Percentiles rank a stretch among this genome's conserved stretches.
Evolutionary conservation across 1,140 invertebrate genomes (phyloP).

Genomic region (Cyclargus thomasi): DNA sequence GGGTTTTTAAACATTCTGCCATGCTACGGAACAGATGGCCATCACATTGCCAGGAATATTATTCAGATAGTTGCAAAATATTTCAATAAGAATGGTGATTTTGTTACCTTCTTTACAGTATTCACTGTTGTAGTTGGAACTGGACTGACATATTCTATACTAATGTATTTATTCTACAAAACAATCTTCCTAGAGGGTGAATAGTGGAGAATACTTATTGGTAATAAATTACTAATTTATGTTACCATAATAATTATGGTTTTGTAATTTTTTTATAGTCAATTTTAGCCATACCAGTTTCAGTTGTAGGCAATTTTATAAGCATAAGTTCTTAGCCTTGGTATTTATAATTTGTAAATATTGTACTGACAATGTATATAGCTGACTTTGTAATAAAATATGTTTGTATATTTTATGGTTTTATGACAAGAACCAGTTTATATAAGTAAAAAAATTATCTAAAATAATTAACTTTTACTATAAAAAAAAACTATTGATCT

Average conservation of each 20-base stretch:
- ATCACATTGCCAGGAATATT: conserved; percentile 81
- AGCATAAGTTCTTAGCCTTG: conserved; percentile 1
- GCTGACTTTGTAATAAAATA: conserved; percentile 3
- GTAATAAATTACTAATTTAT: conserved; percentile 7
- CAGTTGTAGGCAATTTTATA: background rate
- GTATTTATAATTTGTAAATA: conserved; percentile 13
- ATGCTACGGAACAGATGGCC: conserved; percentile 94
- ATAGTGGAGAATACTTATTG: conserved; percentile 11
- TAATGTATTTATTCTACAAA: conserved; percentile 62
- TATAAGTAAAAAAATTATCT: background rate
- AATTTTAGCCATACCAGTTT: background rate
- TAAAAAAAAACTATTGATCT: background rate
- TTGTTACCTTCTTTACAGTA: conserved; percentile 61
- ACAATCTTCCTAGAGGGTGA: conserved; percentile 43
- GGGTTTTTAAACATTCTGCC: conserved; percentile 94
- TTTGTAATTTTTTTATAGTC: background rate
- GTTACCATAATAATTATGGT: background rate
- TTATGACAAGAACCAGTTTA: too few species aligned
- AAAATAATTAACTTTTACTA: background rate
- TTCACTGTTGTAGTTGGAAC: conserved; percentile 60
- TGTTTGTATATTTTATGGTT: conserved; percentile 1
- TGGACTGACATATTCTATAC: conserved; percentile 50
- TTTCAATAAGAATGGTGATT: conserved; percentile 63
- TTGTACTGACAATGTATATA: conserved; percentile 16
- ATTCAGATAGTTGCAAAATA: conserved; percentile 67